Evolutionary conservation across 2,888 invertebrate species (phyloP), one percentile per base, ranked within the genome.

Genomic region (Eurytoma californica): DNA sequence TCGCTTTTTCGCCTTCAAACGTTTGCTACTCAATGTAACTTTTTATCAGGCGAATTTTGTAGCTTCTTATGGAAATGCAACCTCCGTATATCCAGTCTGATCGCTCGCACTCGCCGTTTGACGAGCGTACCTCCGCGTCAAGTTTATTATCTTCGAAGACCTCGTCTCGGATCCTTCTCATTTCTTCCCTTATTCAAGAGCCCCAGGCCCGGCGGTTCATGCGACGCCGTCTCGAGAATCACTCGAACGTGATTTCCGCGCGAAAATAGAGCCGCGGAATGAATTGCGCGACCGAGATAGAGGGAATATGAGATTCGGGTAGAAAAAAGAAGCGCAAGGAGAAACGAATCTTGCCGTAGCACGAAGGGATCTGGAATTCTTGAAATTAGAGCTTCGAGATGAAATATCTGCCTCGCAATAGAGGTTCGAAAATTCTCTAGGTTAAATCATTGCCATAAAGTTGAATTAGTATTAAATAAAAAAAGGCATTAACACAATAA

Each of bases 1-100:
- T 39, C 7, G 39, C 30, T 30, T 30, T 5, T 30, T 7, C 30
- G 30, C 3, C 7, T 30, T 30, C 9, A 39, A 39, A 39, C 39
- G 5, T 39, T 39, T 39, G 39, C 9, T 39, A 39, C 9, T 9
- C 9, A 39, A 39, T 39, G 39, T 39, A 39, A 39, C 70, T 80
- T 74, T 77, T 73, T 58, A 83, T 66, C 75, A 74, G 79, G 79
- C 79, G 86, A 87, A 86, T 88, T 39, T 83, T 81, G 79, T 87
- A 89, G 89, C 89, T 90, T 90, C 39, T 90, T 88, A 90, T 90
- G 89, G 89, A 90, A 89, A 89, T 89, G 90, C 90, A 88, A 89
- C 88, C 30, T 88, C 89, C 88, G 90, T 90, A 90, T 89, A 90
- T 88, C 89, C 89, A 86, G 83, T 86, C 85, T 85, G 88, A 88